A percentile compares a stretch with the other conserved stretches of the same genome.
These are phyloP conservation scores for Drosophila azteca DNA, from an alignment of 1,140 invertebrate genomes.

Conservation along the genomic window DNA sequence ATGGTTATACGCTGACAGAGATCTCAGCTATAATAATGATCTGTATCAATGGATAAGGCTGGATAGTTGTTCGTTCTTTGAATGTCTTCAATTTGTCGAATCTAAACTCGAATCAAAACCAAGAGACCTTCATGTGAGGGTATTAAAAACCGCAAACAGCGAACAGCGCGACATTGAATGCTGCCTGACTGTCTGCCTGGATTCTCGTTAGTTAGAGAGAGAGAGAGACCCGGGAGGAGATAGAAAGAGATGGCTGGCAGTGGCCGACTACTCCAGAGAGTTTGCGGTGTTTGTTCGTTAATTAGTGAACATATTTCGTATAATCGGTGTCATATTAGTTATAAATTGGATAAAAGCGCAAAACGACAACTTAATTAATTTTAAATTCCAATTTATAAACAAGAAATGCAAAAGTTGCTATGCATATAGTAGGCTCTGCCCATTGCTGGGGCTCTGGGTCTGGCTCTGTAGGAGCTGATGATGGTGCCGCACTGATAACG, in stretches of 20 bases:
- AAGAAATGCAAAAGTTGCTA: constrained; percentile 35
- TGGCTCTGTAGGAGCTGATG: constrained; percentile 19
- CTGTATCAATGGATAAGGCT: too few relatives aligned
- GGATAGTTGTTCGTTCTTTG: too few relatives aligned
- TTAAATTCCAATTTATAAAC: constrained; percentile 83
- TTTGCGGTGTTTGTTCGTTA: constrained; percentile 82
- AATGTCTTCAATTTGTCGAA: too few relatives aligned
- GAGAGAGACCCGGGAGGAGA: constrained; percentile 3
- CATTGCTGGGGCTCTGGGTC: constrained; percentile 4
- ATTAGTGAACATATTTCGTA: constrained; percentile 84
- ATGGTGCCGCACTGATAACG: constrained; percentile 70
- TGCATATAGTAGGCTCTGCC: not conserved
- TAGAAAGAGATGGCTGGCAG: not conserved
- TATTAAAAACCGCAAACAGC: constrained; percentile 8
- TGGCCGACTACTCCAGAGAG: constrained; percentile 17
- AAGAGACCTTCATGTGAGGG: not conserved
- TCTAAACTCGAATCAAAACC: too few relatives aligned
- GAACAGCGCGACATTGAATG: constrained; percentile 33
- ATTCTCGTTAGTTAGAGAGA: constrained; percentile 50
- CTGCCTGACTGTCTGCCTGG: constrained; percentile 71
- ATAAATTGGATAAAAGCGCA: constrained; percentile 84
- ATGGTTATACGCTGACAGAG: too few relatives aligned
- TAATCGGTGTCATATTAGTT: constrained; percentile 84
- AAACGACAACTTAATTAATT: constrained; percentile 84
- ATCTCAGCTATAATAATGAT: too few relatives aligned